Evolutionary conservation across 2,113 vertebrate genomes (phyloP).

Genomic region (Empidonax traillii): DNA sequence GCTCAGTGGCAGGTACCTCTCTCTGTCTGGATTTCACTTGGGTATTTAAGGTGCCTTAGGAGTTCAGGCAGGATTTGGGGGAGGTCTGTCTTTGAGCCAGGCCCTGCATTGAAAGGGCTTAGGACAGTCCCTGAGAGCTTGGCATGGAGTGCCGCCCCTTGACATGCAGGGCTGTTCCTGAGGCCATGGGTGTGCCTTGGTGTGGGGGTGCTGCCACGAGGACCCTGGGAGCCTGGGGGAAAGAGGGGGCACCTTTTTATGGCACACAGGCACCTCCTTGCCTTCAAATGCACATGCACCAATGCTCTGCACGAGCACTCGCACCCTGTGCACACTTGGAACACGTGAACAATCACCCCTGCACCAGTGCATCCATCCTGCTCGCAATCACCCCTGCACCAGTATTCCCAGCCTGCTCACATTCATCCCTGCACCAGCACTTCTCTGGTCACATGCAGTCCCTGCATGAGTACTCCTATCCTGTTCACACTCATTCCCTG

Average conservation of each 20-base stretch:
- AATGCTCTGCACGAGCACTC: not conserved
- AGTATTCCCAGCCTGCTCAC: not conserved
- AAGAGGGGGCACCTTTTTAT: not conserved
- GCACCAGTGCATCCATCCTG: fast-evolving
- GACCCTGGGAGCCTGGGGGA: too few species aligned
- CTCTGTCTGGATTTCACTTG: not conserved
- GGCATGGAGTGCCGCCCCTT: not conserved
- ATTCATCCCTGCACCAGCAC: fast-evolving
- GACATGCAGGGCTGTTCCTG: fast-evolving
- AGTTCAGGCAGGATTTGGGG: not conserved
- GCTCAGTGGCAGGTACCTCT: not conserved
- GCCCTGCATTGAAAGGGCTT: not conserved
- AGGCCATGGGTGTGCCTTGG: not conserved
- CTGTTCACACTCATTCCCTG: not conserved
- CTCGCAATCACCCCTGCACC: fast-evolving
- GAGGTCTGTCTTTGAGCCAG: not conserved
- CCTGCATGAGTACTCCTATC: not conserved
- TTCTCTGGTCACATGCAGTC: not conserved
- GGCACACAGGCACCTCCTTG: fast-evolving
- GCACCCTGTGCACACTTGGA: fast-evolving
- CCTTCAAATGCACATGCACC: not conserved
- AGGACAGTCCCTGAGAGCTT: fast-evolving
- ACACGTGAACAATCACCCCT: fast-evolving
- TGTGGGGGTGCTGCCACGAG: not conserved
- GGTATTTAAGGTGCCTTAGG: not conserved